A percentile compares a stretch with the other conserved stretches of the same genome.
Conservation (phyloP, 1,140 invertebrate species). For the Micrasema longulum region DNA sequence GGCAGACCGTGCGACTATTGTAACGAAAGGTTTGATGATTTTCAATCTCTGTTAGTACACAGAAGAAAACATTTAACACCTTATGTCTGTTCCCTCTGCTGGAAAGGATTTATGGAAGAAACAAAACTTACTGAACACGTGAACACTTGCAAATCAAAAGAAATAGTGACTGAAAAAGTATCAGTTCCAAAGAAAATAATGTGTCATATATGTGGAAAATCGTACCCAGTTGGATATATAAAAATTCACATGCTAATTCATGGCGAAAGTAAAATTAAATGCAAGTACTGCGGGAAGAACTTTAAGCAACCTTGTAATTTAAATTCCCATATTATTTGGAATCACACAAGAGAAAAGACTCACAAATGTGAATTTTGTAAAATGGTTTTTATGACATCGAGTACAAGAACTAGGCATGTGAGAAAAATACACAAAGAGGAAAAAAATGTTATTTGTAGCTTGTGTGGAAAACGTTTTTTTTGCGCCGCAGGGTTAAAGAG, state of each 20-base stretch:
- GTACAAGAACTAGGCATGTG: conserved; percentile 63
- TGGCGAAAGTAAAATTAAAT: conserved; percentile 61
- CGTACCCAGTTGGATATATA: conserved; percentile 64
- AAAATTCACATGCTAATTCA: conserved; percentile 65
- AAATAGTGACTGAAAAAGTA: conserved; percentile 56
- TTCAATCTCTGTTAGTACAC: conserved; percentile 61
- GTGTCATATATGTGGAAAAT: conserved; percentile 67
- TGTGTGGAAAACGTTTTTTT: conserved; percentile 64
- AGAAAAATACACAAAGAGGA: conserved; percentile 66
- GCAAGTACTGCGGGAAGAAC: conserved; percentile 65
- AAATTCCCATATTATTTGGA: conserved; percentile 65
- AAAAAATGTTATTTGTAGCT: conserved; percentile 64
- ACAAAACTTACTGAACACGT: conserved; percentile 58
- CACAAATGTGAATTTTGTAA: conserved; percentile 65
- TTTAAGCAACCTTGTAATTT: conserved; percentile 65
- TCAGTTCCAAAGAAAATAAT: conserved; percentile 48
- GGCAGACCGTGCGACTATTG: conserved; percentile 66
- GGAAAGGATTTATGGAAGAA: conserved; percentile 61
- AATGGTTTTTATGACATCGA: conserved; percentile 64
- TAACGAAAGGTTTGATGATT: conserved; percentile 65
- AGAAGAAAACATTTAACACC: conserved; percentile 63
- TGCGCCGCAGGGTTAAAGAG: conserved; percentile 63
- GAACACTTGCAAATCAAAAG: conserved; percentile 41
- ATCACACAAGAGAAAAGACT: conserved; percentile 64
- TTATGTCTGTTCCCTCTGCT: conserved; percentile 64